phyloP scores from a whole-genome alignment of 2,888 invertebrate species.

The Cyclophora albipunctata region DNA sequence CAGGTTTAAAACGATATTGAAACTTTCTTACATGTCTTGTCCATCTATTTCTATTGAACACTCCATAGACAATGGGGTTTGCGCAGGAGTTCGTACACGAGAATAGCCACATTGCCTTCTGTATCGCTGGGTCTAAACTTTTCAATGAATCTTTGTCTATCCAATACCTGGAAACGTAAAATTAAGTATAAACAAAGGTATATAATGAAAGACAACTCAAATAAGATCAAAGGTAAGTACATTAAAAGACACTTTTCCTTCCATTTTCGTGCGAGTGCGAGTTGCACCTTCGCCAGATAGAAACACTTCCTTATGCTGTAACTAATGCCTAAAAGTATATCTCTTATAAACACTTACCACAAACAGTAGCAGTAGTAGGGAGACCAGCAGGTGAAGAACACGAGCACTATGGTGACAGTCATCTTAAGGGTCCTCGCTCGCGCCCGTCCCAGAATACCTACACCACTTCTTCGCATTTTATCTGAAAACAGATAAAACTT shows the following conservation, averaged over 20 bases:
- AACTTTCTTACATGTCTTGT: slow-evolving; percentile 48
- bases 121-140: slow-evolving; percentile 81
- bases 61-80: slow-evolving; percentile 96
- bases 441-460: slow-evolving; percentile 87
- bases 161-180: slow-evolving; percentile 80
- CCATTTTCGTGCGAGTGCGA: too few species aligned
- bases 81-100: slow-evolving; percentile 97
- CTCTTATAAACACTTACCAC: slow-evolving; percentile 76
- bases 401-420: slow-evolving; percentile 94
- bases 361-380: slow-evolving; percentile 94
- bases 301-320: too few species aligned
- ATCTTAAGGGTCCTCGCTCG: slow-evolving; percentile 92
- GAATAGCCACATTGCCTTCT: slow-evolving; percentile 92
- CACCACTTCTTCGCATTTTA: slow-evolving; percentile 85
- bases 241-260: too few species aligned
- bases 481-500: slow-evolving; percentile 44
- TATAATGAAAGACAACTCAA: neutral
- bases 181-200: neutral
- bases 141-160: slow-evolving; percentile 82
- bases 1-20: neutral
- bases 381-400: slow-evolving; percentile 96
- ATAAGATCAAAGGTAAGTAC: too few species aligned
- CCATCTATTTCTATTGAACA: slow-evolving; percentile 83
- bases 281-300: too few species aligned
- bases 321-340: too few species aligned